Base-by-base conservation (phyloP, 37 sponge, comb jelly and placozoan genomes). In the Bolinopsis microptera region DNA sequence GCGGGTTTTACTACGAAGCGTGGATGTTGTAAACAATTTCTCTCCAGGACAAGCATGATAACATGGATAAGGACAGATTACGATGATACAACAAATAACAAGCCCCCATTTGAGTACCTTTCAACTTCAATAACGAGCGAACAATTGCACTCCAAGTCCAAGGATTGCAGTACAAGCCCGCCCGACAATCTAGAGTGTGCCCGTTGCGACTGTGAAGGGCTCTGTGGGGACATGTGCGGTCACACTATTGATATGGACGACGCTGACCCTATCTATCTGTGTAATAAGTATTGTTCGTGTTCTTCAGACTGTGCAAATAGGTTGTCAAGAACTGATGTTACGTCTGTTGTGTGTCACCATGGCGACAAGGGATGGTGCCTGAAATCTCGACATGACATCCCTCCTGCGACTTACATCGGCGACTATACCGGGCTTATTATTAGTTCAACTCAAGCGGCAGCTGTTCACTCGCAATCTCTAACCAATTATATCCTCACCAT, bases 391-490 rank as follows among this genome's bases (percentile, higher is more conserved):
- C n/a, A 2, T 18, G 48, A 86, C 13, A 28, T 86, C 26, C 40
- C 48, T 41, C 21, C 90, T 16, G 0, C 24, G 13, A 28, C 26
- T 25, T 86, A 86, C 31, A 39, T 86, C 61, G 90, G 90, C 3
- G 90, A 86, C 36, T 86, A 86, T 26, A 41, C 90, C 27, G 90
- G 90, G 3, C 30, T 86, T 0, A 86, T 86, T n/a, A 41, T 86
- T 22, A 1, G n/a, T 2, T 23, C 61, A 0, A 30, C 0, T 28
- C 26, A 28, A n/a, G 61, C 26, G 9, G 48, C 48, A n/a, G 61
- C 26, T 30, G 8, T 24, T 27, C 41, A 39, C 9, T 40, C 61
- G 1, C n/a, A 24, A 28, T 23, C 30, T 1, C 3, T 1, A 28
- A 25, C 22, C 0, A 86, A 86, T 27, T 86, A 33, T 27, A 41